Evolutionary conservation across 2,888 invertebrate genomes (phyloP), one percentile per base, ranked within the genome.

Genomic region (Diaperis boleti): DNA sequence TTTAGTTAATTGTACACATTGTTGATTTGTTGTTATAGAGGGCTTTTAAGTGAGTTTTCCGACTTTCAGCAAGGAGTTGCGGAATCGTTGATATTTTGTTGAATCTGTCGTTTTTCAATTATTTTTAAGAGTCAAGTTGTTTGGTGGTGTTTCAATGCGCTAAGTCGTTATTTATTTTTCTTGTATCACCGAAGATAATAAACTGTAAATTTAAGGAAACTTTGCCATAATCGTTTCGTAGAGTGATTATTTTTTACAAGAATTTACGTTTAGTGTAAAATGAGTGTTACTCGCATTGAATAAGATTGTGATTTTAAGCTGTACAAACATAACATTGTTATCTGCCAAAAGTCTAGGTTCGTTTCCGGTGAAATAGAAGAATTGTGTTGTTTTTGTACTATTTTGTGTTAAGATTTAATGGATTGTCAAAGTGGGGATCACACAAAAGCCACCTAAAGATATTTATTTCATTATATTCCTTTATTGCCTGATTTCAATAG

Each of bases 381-480:
- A 45, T 42, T 45, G 47, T 56, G 47, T 56, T 62, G 57, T 50
- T 44, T 52, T 59, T 57, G 49, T 47, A 47, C 29, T 33, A 37
- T 70, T 66, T 68, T 66, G 66, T 65, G 62, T 70, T 70, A 70
- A n/a, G n/a, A n/a, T n/a, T n/a, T n/a, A n/a, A n/a, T n/a, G n/a
- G n/a, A n/a, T n/a, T n/a, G n/a, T n/a, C n/a, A n/a, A n/a, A n/a
- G n/a, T n/a, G n/a, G n/a, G n/a, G n/a, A n/a, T n/a, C n/a, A n/a
- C n/a, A n/a, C n/a, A n/a, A n/a, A n/a, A n/a, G n/a, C n/a, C n/a
- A n/a, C n/a, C n/a, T n/a, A n/a, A n/a, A n/a, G n/a, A n/a, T n/a
- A n/a, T n/a, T n/a, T n/a, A n/a, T n/a, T n/a, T n/a, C n/a, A n/a
- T n/a, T n/a, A n/a, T n/a, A n/a, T n/a, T n/a, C n/a, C n/a, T n/a